phyloP scores from a whole-genome alignment of 2,797 vertebrate species.

The Triplophysa bombifrons region DNA sequence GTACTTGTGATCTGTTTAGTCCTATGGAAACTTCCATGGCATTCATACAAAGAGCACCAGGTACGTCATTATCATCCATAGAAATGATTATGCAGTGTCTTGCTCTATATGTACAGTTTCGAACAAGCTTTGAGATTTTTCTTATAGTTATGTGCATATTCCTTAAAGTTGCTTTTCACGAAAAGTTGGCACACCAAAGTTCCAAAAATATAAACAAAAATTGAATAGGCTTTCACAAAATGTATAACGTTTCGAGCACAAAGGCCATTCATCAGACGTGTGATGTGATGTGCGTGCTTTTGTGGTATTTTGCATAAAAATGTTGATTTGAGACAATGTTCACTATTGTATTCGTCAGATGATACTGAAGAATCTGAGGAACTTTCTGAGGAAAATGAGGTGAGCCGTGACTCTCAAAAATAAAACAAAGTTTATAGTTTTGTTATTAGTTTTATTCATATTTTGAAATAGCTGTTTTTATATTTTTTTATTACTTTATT shows the following conservation, averaged over 20 bases:
- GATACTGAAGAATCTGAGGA: background rate
- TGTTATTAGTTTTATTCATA: too few species aligned
- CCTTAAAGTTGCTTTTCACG: background rate
- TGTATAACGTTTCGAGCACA: too few species aligned
- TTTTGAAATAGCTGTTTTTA: too few species aligned
- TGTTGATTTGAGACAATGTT: too few species aligned
- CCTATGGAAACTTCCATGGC: background rate
- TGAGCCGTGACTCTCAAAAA: background rate
- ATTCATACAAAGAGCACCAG: background rate
- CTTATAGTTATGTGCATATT: background rate
- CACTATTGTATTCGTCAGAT: background rate
- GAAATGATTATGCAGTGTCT: background rate
- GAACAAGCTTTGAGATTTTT: too few species aligned
- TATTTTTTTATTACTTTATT: background rate
- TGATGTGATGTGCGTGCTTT: too few species aligned
- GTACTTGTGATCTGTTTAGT: slow-evolving; percentile 9
- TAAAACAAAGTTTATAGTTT: background rate
- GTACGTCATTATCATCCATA: background rate
- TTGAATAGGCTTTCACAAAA: too few species aligned
- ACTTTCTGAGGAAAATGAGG: slow-evolving; percentile 5
- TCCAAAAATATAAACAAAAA: too few species aligned
- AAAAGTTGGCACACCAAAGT: too few species aligned
- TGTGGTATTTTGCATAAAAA: too few species aligned
- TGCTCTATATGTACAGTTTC: too few species aligned
- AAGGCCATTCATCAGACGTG: too few species aligned